Conservation (phyloP, 2,888 invertebrate genomes). For the Trachelus tabidus region DNA sequence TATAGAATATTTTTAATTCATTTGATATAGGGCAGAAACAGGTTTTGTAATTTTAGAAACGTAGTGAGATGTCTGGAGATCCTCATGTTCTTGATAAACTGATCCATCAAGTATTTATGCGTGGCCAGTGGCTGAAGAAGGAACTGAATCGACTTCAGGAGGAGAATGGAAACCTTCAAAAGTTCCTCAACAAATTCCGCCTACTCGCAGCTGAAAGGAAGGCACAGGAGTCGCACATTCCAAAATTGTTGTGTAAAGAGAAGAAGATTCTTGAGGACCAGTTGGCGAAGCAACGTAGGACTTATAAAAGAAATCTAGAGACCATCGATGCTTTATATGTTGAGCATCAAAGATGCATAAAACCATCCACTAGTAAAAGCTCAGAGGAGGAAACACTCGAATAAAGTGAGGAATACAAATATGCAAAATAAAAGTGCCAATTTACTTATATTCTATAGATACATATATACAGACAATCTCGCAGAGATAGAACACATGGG, state of each 20-base stretch:
- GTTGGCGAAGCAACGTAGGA: conserved; percentile 24
- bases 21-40: background rate
- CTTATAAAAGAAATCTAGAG: conserved; percentile 34
- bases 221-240: conserved; percentile 33
- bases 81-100: conserved; percentile 29
- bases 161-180: conserved; percentile 34
- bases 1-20: background rate
- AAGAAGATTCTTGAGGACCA: conserved; percentile 30
- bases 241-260: conserved; percentile 36
- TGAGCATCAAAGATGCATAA: conserved; percentile 34
- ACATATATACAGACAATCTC: background rate
- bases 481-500: background rate
- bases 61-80: conserved; percentile 13
- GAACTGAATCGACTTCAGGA: conserved; percentile 35
- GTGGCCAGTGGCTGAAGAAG: conserved; percentile 39
- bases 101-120: conserved; percentile 36
- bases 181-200: conserved; percentile 33
- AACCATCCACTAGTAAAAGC: conserved; percentile 15
- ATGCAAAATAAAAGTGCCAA: background rate
- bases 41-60: conserved; percentile 13
- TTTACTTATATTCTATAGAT: conserved; percentile 2
- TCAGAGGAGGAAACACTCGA: background rate
- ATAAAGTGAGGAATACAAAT: background rate
- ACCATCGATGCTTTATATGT: conserved; percentile 38
- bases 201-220: conserved; percentile 33